phyloP scores from a whole-genome alignment of 2,797 vertebrate species.

The Catamblyrhynchus diadema region DNA sequence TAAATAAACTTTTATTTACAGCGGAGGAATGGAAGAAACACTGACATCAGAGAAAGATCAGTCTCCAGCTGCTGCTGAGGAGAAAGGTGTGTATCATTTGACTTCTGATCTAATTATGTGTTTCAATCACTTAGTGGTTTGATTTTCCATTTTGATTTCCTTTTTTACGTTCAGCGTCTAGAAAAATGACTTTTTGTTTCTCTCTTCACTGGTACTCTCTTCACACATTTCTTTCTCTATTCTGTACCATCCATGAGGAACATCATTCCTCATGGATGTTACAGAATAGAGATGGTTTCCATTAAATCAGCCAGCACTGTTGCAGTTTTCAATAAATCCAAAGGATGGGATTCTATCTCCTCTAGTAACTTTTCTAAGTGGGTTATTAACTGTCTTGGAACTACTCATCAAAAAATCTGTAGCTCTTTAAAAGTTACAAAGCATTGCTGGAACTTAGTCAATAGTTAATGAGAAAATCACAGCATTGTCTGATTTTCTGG shows the following conservation, averaged over 20 bases:
- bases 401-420: background rate
- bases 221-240: background rate
- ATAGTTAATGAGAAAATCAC: background rate
- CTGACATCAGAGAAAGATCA: constrained; percentile 38
- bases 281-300: background rate
- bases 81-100: background rate
- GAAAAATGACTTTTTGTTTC: background rate
- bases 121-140: background rate
- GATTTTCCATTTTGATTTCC: background rate
- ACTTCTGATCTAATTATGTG: background rate
- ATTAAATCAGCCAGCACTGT: background rate
- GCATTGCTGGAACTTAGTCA: background rate
- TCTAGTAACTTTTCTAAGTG: background rate
- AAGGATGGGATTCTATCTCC: background rate
- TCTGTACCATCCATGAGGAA: too few species aligned
- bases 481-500: background rate
- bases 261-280: background rate
- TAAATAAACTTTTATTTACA: constrained; percentile 55
- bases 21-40: constrained; percentile 54
- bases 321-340: background rate
- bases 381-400: background rate
- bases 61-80: background rate
- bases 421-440: background rate
- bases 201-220: background rate
- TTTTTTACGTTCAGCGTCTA: background rate